Evolutionary conservation across 1,140 invertebrate species (phyloP), one percentile per base, ranked within the genome.

Genomic region (Sogatella furcifera): DNA sequence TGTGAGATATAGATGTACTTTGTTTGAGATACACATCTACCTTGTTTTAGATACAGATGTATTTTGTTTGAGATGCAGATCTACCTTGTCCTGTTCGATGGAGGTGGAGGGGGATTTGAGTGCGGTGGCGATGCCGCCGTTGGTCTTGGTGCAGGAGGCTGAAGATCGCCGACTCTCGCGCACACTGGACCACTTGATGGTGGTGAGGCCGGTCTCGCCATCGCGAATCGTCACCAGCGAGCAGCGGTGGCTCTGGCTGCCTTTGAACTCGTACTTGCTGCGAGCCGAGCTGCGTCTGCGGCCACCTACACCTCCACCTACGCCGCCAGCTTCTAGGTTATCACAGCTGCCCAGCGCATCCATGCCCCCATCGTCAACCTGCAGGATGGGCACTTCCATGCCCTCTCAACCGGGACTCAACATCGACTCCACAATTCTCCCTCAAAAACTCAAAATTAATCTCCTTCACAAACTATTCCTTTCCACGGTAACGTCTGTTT

Each of bases 351-450:
- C 64, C 17, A 60, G 59, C 17, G 55, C 60, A 21, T 62, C 60
- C 52, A 59, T 55, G 34, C 53, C 57, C 21, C 58, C 60, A 19
- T 61, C 62, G 11, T 67, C 64, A 1, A 62, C 61, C n/a, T 56
- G 58, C 38, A 67, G 64, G 38, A 67, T 65, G 11, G 66, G 66
- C 8, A 67, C 57, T 41, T 67, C 66, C 66, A 67, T 67, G 6
- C 21, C 19, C 15, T 31, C 46, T 49, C 21, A 49, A 17, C 46
- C 46, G 11, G 46, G 46, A 49, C 46, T 19, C 34, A 38, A 38
- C 34, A 38, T 38, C 11, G 11, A 9, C 34, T 28, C n/a, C n/a
- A n/a, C n/a, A n/a, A n/a, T n/a, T n/a, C n/a, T n/a, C n/a, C 5
- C 31, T 10, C 31, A 31, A 31, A 10, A 31, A 5, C 10, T 5